Evolutionary conservation across 2,888 invertebrate species (phyloP).

Genomic region (Margaritifera margaritifera): DNA sequence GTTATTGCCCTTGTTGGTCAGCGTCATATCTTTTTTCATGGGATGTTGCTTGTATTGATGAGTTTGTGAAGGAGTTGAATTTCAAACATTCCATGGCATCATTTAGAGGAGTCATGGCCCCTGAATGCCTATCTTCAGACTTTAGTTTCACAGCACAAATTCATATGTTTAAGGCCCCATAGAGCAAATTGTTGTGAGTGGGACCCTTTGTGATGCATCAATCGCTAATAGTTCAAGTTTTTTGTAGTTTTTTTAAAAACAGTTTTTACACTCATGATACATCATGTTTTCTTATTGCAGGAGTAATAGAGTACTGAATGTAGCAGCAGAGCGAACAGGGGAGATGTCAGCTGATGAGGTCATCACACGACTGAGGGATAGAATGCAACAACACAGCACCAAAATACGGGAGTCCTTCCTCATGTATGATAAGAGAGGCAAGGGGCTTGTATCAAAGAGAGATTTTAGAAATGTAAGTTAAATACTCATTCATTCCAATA

Average conservation of each 20-base stretch:
- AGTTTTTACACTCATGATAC: not conserved
- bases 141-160: too few relatives aligned
- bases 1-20: too few relatives aligned
- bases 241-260: not conserved
- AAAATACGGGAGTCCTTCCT: constrained; percentile 64
- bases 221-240: not conserved
- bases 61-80: too few relatives aligned
- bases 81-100: too few relatives aligned
- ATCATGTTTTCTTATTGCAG: constrained; percentile 17
- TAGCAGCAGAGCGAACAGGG: constrained; percentile 40
- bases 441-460: constrained; percentile 63
- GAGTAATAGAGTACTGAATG: constrained; percentile 26
- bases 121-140: too few relatives aligned
- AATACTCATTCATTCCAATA: not conserved
- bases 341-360: constrained; percentile 67
- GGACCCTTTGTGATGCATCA: not conserved
- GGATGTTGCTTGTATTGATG: too few relatives aligned
- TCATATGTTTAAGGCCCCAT: too few relatives aligned
- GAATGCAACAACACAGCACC: constrained; percentile 61
- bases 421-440: constrained; percentile 57
- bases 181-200: too few relatives aligned
- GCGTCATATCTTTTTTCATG: too few relatives aligned
- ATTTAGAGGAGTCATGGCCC: too few relatives aligned
- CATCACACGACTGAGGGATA: constrained; percentile 61
- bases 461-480: constrained; percentile 63